Evolutionary conservation across 2,888 invertebrate species (phyloP).

Genomic region (Actias luna): DNA sequence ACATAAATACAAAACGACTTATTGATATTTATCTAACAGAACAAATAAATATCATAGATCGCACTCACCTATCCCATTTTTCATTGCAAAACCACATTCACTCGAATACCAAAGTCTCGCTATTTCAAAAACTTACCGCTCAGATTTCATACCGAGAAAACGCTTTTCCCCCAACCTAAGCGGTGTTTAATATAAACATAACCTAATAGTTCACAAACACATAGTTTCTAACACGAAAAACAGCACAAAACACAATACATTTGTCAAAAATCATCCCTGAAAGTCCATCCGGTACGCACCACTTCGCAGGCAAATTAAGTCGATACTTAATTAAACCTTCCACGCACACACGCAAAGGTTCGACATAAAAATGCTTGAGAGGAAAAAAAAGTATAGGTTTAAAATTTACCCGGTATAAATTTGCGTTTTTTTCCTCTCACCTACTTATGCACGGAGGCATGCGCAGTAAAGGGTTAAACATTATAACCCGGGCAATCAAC

Average conservation of each 20-base stretch:
- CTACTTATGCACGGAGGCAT: slow-evolving; percentile 78
- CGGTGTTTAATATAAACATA: background rate
- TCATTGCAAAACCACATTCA: slow-evolving; percentile 1
- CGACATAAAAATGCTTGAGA: slow-evolving; percentile 78
- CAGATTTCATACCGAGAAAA: slow-evolving; percentile 32
- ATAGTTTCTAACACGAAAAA: slow-evolving; percentile 25
- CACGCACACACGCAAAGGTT: slow-evolving; percentile 78
- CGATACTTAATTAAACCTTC: slow-evolving; percentile 81
- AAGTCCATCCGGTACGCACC: slow-evolving; percentile 52
- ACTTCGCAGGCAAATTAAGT: slow-evolving; percentile 75
- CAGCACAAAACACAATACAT: slow-evolving; percentile 35
- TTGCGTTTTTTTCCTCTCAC: slow-evolving; percentile 79
- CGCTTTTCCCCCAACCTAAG: background rate
- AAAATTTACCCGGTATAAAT: slow-evolving; percentile 82
- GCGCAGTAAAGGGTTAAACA: slow-evolving; percentile 79
- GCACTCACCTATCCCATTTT: slow-evolving; percentile 11
- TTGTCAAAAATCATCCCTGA: slow-evolving; percentile 42
- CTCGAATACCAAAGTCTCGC: background rate
- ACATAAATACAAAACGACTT: background rate
- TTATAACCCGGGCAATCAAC: slow-evolving; percentile 33
- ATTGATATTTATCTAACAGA: background rate
- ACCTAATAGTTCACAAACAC: slow-evolving; percentile 8
- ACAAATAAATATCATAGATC: background rate
- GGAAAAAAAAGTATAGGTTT: slow-evolving; percentile 82
- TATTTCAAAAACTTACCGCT: slow-evolving; percentile 35